Percentiles rank a stretch among this genome's conserved stretches.
Conservation (phyloP, 2,113 vertebrate genomes). For the Myanophis thanlyinensis region DNA sequence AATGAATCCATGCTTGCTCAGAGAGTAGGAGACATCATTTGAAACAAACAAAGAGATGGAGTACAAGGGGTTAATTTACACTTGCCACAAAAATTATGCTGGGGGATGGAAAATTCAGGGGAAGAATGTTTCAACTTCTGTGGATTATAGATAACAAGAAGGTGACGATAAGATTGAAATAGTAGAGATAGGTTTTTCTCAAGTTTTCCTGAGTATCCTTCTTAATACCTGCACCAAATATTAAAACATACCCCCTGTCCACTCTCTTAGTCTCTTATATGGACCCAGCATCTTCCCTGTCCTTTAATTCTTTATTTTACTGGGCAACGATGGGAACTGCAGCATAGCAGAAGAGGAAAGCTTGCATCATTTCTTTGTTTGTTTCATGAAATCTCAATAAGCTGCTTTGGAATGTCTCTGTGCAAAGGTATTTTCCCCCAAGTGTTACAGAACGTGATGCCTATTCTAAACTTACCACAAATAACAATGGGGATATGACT, state of each 20-base stretch:
- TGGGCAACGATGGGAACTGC: not conserved
- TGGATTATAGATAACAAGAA: not conserved
- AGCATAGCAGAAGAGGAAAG: not conserved
- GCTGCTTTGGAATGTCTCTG: not conserved
- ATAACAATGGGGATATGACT: not conserved
- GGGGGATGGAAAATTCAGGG: not conserved
- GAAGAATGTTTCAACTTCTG: not conserved
- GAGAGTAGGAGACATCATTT: not conserved
- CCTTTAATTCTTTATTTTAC: not conserved
- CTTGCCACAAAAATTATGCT: not conserved
- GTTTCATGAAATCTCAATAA: not conserved
- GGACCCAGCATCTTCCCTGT: not conserved
- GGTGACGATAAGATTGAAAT: not conserved
- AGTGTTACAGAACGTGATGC: not conserved
- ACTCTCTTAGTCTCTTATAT: not conserved
- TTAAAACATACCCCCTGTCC: not conserved
- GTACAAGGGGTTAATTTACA: not conserved
- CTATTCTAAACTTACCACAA: not conserved
- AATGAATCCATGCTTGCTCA: conserved; percentile 2
- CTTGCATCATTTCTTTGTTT: not conserved
- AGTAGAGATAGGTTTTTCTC: not conserved
- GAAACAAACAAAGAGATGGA: not conserved
- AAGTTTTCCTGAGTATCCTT: not conserved
- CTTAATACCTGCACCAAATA: too few relatives aligned
- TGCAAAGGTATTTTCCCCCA: not conserved